These are phyloP conservation scores for Priocnemis perturbator DNA, from an alignment of 2,888 invertebrate genomes.

Conservation along the genomic window DNA sequence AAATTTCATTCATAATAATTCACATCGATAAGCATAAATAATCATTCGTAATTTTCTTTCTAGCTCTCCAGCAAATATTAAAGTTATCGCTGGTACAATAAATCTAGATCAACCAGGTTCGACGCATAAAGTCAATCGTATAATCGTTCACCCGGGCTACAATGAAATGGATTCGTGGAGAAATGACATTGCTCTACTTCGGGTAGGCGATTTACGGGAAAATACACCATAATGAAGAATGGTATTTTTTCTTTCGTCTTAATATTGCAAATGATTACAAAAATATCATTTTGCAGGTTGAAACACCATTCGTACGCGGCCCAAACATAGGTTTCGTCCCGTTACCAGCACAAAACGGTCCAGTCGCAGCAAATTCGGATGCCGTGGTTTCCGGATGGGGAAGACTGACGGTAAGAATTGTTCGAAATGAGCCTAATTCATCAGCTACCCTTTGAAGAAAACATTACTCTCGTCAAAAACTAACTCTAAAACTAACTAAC, in stretches of 20 bases:
- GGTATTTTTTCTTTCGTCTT: too few relatives aligned
- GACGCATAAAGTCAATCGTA: slow-evolving; percentile 18
- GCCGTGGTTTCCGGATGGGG: slow-evolving; percentile 67
- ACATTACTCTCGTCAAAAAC: too few relatives aligned
- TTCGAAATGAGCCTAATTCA: too few relatives aligned
- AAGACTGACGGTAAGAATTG: slow-evolving; percentile 56
- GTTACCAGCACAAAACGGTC: slow-evolving; percentile 69
- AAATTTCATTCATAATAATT: too few relatives aligned
- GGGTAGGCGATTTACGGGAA: slow-evolving; percentile 37
- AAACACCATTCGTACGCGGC: slow-evolving; percentile 22
- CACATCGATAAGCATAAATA: too few relatives aligned
- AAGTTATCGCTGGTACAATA: slow-evolving; percentile 50
- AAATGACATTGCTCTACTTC: slow-evolving; percentile 65
- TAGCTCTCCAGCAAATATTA: background rate
- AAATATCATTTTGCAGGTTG: slow-evolving; percentile 28
- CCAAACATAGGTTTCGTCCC: slow-evolving; percentile 64
- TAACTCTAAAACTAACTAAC: too few relatives aligned
- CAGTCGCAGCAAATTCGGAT: slow-evolving; percentile 35
- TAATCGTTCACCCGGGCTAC: slow-evolving; percentile 45
- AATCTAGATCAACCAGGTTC: background rate
- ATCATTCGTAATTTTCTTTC: too few relatives aligned
- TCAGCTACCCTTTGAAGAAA: too few relatives aligned
- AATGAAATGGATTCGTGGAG: slow-evolving; percentile 32
- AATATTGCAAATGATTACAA: too few relatives aligned
- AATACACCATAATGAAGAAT: background rate